Evolutionary conservation across 2,113 vertebrate genomes (phyloP).

Genomic region (Pollimyrus isidori): DNA sequence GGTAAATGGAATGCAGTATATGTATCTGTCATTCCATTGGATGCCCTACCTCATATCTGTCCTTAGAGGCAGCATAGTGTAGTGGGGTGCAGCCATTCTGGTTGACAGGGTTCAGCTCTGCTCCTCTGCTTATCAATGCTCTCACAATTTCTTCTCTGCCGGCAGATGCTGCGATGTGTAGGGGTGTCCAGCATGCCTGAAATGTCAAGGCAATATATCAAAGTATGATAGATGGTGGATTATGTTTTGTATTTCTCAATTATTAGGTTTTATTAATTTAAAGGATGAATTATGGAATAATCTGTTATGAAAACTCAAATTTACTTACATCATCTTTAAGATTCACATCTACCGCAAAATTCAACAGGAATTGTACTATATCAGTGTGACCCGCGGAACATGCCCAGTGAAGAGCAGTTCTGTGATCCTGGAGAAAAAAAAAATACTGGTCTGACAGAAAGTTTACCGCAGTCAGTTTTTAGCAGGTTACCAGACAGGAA

Average conservation of each 20-base stretch:
- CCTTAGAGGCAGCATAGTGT: slow-evolving; percentile 93
- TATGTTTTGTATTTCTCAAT: not conserved
- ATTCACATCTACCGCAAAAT: slow-evolving; percentile 76
- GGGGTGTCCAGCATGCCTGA: slow-evolving; percentile 83
- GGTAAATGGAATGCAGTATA: not conserved
- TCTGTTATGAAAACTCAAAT: not conserved
- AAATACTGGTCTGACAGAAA: not conserved
- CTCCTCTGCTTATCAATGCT: slow-evolving; percentile 76
- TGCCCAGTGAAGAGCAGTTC: slow-evolving; percentile 88
- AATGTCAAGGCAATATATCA: slow-evolving; percentile 10
- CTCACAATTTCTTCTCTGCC: slow-evolving; percentile 85
- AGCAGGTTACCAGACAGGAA: not conserved
- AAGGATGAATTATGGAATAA: not conserved
- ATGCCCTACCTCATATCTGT: slow-evolving; percentile 75
- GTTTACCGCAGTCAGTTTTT: not conserved
- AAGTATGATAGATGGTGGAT: not conserved
- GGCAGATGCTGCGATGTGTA: slow-evolving; percentile 91
- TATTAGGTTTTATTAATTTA: not conserved
- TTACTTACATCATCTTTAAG: slow-evolving; percentile 84
- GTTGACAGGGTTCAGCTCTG: slow-evolving; percentile 82
- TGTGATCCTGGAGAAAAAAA: slow-evolving; percentile 62
- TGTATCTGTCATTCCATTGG: not conserved
- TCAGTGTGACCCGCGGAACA: slow-evolving; percentile 85
- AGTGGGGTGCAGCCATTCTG: slow-evolving; percentile 89
- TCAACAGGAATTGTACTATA: slow-evolving; percentile 76